Evolutionary conservation across 2,113 vertebrate genomes (phyloP).

Genomic region (Myiopsitta monachus): DNA sequence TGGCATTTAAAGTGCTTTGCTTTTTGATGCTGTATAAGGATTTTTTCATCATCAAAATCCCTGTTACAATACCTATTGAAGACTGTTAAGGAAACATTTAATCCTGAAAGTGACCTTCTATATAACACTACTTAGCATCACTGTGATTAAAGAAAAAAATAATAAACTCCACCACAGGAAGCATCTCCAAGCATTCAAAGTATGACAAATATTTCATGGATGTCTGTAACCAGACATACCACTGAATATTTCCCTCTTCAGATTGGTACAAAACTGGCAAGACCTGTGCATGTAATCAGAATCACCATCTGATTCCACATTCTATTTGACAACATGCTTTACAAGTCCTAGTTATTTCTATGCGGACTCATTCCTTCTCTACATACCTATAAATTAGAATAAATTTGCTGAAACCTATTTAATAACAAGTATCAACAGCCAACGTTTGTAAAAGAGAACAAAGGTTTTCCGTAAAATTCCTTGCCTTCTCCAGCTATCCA

Average conservation of each 20-base stretch:
- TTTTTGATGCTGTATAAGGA: slow-evolving; percentile 98
- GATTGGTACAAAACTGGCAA: background rate
- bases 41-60: slow-evolving; percentile 99
- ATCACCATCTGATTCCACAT: background rate
- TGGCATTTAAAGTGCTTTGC: slow-evolving; percentile 99
- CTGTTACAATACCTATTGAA: slow-evolving; percentile 95
- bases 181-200: background rate
- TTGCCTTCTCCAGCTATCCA: background rate
- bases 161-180: background rate
- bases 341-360: background rate
- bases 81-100: slow-evolving; percentile 74
- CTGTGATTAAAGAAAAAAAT: background rate
- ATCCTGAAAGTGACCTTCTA: background rate
- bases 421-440: background rate
- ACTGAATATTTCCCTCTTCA: background rate
- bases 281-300: accelerated
- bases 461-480: background rate
- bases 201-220: background rate
- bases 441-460: background rate
- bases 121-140: background rate
- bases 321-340: background rate
- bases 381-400: background rate
- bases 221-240: background rate
- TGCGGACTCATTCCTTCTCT: background rate
- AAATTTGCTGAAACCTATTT: background rate